Evolutionary conservation across 2,113 vertebrate genomes (phyloP), one percentile per base, ranked within the genome.

Genomic region (Percina caprodes): DNA sequence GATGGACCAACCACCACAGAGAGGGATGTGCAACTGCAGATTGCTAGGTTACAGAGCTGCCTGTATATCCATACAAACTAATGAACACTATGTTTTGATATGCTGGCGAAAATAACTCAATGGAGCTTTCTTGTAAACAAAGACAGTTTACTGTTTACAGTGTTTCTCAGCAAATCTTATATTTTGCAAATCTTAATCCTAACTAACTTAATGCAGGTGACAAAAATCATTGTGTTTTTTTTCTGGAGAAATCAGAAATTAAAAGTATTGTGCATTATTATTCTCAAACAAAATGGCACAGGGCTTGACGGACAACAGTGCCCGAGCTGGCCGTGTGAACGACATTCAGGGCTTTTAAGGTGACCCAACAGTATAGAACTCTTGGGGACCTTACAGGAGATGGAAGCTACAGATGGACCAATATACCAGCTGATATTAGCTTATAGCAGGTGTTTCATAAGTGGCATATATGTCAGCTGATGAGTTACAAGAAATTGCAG

Each of bases 1-100:
- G 70, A 82, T 33, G 52, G 58, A 73, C 60, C 48, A 59, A 33
- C 39, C 26, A 75, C 73, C 69, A 63, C 78, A 79, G 63, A 84
- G 26, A 23, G 49, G 52, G 49, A 45, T 59, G 45, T 5, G 9
- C 49, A 30, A 49, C 68, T 61, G 74, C 74, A 69, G 81, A 65
- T 78, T 74, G 63, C 72, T 67, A 52, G 59, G 59, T 80, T 69
- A 45, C 51, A 72, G 23, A 60, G 23, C 23, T 52, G 61, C 60
- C 35, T 62, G 63, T 49, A 33, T 45, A 68, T 68, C 54, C 58
- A 63, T 55, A 12, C 26, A 52, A 72, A 79, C 68, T 68, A 87
- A 63, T 52, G 51, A 80, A 48, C 71, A 69, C 48, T 67, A 23
- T 71, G 58, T 33, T 62, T 66, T 21, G 14, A 72, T 73, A 33